Percentiles rank a stretch among this genome's conserved stretches.
phyloP scores from a whole-genome alignment of 1,140 invertebrate species.

The Scaptomyza montana region DNA sequence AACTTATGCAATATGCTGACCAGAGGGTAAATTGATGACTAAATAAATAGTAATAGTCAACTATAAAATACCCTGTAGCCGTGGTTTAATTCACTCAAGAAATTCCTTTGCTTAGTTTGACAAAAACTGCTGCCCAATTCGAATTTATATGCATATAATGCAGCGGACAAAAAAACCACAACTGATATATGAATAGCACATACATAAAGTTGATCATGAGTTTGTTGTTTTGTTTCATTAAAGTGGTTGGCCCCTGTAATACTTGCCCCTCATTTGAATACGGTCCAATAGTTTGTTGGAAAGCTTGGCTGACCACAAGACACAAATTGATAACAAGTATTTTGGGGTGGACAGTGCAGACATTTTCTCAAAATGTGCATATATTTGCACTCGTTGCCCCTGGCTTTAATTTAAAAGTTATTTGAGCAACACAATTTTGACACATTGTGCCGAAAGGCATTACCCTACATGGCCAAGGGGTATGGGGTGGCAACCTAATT shows the following conservation, averaged over 20 bases:
- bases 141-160: conserved; percentile 8
- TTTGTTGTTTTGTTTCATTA: conserved; percentile 37
- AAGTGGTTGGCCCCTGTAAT: conserved; percentile 32
- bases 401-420: conserved; percentile 80
- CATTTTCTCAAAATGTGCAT: conserved; percentile 55
- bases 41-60: not conserved
- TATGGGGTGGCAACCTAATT: conserved; percentile 65
- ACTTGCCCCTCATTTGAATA: conserved; percentile 3
- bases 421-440: conserved; percentile 80
- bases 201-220: conserved; percentile 34
- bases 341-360: conserved; percentile 59
- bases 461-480: conserved; percentile 31
- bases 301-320: conserved; percentile 63
- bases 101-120: too few relatives aligned
- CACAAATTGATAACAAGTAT: conserved; percentile 79
- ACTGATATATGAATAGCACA: conserved; percentile 41
- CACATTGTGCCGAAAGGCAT: conserved; percentile 64
- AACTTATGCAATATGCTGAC: conserved; percentile 60
- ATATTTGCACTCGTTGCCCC: conserved; percentile 41
- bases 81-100: not conserved
- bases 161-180: conserved; percentile 12
- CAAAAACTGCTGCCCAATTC: too few relatives aligned
- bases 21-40: conserved; percentile 12
- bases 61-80: not conserved
- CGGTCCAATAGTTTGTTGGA: conserved; percentile 15